These are phyloP conservation scores for Stenchaetothrips biformis DNA, from an alignment of 2,888 invertebrate genomes.

Conservation along the genomic window DNA sequence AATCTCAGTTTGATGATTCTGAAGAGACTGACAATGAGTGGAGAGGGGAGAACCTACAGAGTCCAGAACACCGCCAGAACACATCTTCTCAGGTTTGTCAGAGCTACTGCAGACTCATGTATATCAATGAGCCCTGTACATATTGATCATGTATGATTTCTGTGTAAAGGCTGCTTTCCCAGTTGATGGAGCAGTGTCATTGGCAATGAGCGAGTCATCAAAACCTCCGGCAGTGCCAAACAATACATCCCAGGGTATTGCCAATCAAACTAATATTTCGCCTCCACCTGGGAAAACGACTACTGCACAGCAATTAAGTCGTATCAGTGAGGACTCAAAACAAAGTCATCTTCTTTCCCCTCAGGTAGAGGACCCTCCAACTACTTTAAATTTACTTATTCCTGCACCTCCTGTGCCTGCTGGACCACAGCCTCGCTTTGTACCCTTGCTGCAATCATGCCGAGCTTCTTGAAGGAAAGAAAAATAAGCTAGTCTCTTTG, in stretches of 20 bases:
- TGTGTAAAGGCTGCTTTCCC: constrained; percentile 14
- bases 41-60: constrained; percentile 71
- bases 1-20: constrained; percentile 92
- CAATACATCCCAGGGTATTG: background rate
- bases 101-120: background rate
- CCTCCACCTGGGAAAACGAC: constrained; percentile 31
- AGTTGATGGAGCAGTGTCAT: constrained; percentile 18
- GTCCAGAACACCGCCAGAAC: constrained; percentile 51
- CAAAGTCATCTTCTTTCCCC: constrained; percentile 35
- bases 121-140: constrained; percentile 1
- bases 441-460: constrained; percentile 1
- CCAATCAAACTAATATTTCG: constrained; percentile 31
- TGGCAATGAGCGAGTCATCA: constrained; percentile 29
- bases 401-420: constrained; percentile 13
- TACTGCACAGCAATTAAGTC: constrained; percentile 36
- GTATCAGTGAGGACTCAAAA: constrained; percentile 39
- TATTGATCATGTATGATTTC: background rate
- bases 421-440: constrained; percentile 3
- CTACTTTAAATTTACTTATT: constrained; percentile 17
- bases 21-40: constrained; percentile 93
- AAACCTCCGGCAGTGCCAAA: constrained; percentile 3
- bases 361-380: constrained; percentile 32
- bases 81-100: constrained; percentile 31
- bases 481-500: background rate
- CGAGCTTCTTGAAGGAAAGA: background rate